Percentiles rank a stretch among this genome's conserved stretches.
These are phyloP conservation scores for Styela clava DNA, from an alignment of 23 tunicate species.

Conservation along the genomic window DNA sequence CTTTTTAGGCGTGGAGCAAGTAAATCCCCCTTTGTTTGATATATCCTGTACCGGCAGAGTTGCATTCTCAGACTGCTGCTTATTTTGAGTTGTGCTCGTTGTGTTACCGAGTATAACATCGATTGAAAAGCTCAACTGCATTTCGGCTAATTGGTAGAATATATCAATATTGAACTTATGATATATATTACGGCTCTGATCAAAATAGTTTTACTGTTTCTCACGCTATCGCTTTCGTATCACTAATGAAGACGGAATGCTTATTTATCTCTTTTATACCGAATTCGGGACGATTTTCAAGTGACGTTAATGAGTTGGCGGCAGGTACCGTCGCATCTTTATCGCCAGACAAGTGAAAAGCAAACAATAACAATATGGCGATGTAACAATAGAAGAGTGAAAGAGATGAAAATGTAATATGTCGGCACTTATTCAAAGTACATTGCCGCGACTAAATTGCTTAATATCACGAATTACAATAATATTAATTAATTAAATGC, in stretches of 20 bases:
- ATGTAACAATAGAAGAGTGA: constrained; percentile 18
- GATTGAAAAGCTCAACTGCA: constrained; percentile 71
- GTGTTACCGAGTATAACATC: constrained; percentile 55
- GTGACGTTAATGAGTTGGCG: constrained; percentile 29
- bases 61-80: neutral
- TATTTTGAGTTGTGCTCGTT: neutral
- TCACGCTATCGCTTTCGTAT: no score
- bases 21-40: neutral
- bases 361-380: constrained; percentile 28
- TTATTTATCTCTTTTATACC: constrained; percentile 10
- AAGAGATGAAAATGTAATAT: constrained; percentile 1
- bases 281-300: constrained; percentile 2
- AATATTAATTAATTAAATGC: neutral
- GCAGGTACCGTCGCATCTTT: neutral
- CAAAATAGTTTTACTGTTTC: no score
- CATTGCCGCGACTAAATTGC: constrained; percentile 18
- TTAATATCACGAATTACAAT: constrained; percentile 11
- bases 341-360: constrained; percentile 28
- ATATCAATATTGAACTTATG: no score
- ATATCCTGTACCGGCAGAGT: neutral
- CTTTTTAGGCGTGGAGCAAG: constrained; percentile 11
- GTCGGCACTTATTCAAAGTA: constrained; percentile 21
- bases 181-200: no score
- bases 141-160: neutral
- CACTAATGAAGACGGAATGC: no score